These are phyloP conservation scores for Cacatua alba DNA, from an alignment of 2,113 vertebrate genomes.

Conservation along the genomic window DNA sequence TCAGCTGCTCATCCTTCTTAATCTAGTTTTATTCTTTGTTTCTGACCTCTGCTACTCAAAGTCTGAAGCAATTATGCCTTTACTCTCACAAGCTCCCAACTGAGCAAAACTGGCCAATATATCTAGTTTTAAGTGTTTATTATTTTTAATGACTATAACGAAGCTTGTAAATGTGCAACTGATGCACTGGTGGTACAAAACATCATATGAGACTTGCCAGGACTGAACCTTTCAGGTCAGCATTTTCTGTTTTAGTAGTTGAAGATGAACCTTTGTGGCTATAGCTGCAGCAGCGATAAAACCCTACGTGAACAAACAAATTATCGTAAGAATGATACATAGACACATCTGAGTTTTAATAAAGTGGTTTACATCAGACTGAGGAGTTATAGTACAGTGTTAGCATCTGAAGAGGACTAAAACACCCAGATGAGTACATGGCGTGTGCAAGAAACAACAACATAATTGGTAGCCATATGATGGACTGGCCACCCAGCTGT, in stretches of 20 bases:
- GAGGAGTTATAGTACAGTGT: not conserved
- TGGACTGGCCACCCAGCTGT: not conserved
- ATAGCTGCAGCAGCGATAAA: not conserved
- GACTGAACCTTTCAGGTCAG: not conserved
- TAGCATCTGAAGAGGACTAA: not conserved
- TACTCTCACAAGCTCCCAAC: not conserved
- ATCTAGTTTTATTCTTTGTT: not conserved
- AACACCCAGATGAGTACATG: too few relatives aligned
- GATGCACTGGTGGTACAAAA: not conserved
- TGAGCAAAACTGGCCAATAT: not conserved
- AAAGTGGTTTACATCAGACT: not conserved
- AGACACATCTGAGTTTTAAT: not conserved
- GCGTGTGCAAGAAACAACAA: not conserved
- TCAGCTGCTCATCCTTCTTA: not conserved
- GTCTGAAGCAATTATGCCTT: not conserved
- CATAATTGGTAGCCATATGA: not conserved
- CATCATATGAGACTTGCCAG: not conserved
- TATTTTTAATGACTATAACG: not conserved
- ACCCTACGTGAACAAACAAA: not conserved
- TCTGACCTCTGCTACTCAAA: not conserved
- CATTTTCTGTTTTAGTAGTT: not conserved
- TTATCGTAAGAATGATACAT: not conserved
- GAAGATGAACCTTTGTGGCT: not conserved
- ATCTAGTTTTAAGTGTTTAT: not conserved
- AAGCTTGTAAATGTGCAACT: not conserved